Evolutionary conservation across 1,140 invertebrate species (phyloP).

Genomic region (Drosophila kepulauana): DNA sequence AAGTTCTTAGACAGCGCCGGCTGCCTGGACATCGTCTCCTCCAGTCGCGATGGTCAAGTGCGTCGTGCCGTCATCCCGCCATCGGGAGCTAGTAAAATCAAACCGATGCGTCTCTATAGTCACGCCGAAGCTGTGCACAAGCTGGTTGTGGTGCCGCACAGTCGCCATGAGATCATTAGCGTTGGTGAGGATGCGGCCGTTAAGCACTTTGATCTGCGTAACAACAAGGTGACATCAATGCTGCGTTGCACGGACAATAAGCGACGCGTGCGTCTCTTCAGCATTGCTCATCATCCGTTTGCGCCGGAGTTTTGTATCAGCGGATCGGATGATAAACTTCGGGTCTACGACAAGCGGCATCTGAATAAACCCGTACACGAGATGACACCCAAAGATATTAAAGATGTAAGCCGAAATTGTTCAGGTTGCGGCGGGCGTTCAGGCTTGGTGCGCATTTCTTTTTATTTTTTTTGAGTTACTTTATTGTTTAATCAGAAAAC

Average conservation of each 20-base stretch:
- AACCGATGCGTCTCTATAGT: constrained; percentile 59
- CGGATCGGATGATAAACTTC: constrained; percentile 88
- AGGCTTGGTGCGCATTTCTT: too few relatives aligned
- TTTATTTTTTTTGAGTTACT: too few relatives aligned
- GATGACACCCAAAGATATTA: constrained; percentile 84
- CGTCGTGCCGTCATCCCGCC: constrained; percentile 76
- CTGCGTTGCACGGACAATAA: constrained; percentile 36
- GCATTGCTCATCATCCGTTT: constrained; percentile 93
- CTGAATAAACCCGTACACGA: constrained; percentile 84
- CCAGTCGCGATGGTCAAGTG: constrained; percentile 95
- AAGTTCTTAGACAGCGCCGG: constrained; percentile 88
- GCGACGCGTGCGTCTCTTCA: constrained; percentile 90
- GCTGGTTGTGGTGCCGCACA: constrained; percentile 86
- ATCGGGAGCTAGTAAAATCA: constrained; percentile 56
- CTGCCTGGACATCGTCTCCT: constrained; percentile 94
- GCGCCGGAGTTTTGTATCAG: constrained; percentile 93
- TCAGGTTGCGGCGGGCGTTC: too few relatives aligned
- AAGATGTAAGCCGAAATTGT: constrained; percentile 55
- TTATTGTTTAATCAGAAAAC: too few relatives aligned
- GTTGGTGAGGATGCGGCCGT: constrained; percentile 95
- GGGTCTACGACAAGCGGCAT: constrained; percentile 91
- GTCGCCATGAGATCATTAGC: constrained; percentile 92
- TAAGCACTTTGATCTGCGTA: constrained; percentile 92
- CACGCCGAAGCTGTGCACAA: constrained; percentile 79
- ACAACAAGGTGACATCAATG: constrained; percentile 79